Evolutionary conservation across 2,797 vertebrate species (phyloP).

Genomic region (Oryzias dopingdopingensis): DNA sequence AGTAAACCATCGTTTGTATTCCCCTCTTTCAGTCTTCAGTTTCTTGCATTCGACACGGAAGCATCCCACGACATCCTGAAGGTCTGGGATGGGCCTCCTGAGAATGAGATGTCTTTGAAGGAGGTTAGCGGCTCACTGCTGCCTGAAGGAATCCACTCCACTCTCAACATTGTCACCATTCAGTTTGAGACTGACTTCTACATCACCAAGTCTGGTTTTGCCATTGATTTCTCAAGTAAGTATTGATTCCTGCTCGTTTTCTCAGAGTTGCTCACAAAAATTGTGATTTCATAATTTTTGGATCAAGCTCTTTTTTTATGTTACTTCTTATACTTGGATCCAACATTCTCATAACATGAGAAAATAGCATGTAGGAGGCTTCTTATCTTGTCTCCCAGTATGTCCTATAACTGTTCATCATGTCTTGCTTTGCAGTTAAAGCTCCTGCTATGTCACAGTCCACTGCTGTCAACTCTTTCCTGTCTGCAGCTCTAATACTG

Average conservation of each 20-base stretch:
- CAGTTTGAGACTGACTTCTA: constrained; percentile 99
- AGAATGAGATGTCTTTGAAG: constrained; percentile 93
- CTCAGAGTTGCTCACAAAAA: neutral
- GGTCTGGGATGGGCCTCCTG: constrained; percentile 94
- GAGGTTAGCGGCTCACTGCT: constrained; percentile 96
- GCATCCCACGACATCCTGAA: constrained; percentile 96
- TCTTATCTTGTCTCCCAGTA: neutral
- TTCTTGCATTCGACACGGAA: constrained; percentile 96
- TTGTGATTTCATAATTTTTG: neutral
- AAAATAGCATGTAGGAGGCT: neutral
- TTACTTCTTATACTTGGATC: neutral
- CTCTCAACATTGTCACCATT: constrained; percentile 92
- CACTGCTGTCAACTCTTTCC: constrained; percentile 4
- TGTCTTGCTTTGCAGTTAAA: constrained; percentile 14
- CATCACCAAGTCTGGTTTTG: constrained; percentile 98
- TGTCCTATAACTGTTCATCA: constrained; percentile 16
- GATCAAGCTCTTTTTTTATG: neutral
- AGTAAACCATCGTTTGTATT: constrained; percentile 7
- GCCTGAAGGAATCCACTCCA: constrained; percentile 95
- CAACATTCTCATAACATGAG: neutral
- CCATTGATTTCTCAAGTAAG: constrained; percentile 98
- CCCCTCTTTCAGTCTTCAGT: constrained; percentile 84
- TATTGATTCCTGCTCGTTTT: constrained; percentile 25
- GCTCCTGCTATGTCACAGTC: constrained; percentile 18
- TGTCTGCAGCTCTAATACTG: constrained; percentile 9